Conservation (phyloP, 2,797 vertebrate genomes). For the Neoniphon sammara region DNA sequence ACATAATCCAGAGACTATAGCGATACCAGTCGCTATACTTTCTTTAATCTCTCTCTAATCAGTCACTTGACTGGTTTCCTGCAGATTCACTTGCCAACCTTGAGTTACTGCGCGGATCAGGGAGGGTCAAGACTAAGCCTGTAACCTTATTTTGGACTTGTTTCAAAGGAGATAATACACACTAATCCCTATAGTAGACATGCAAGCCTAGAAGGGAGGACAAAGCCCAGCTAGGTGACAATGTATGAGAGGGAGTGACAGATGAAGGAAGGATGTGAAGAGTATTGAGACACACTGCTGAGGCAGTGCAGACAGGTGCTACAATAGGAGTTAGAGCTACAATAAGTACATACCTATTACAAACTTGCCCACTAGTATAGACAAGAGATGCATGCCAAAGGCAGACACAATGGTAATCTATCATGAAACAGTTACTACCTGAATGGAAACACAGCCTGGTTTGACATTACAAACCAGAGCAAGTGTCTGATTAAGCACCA, state of each 20-base stretch:
- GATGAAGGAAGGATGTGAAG: constrained; percentile 18
- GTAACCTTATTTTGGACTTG: constrained; percentile 63
- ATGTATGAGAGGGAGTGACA: constrained; percentile 14
- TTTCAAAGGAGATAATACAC: constrained; percentile 65
- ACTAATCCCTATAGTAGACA: constrained; percentile 56
- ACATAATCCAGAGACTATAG: too few relatives aligned
- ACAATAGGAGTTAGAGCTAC: constrained; percentile 11
- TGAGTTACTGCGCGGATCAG: constrained; percentile 37
- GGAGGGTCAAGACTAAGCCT: constrained; percentile 54
- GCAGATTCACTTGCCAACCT: constrained; percentile 43
- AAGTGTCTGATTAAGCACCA: too few relatives aligned
- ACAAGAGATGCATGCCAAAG: neutral
- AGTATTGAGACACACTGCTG: constrained; percentile 6
- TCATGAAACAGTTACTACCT: neutral
- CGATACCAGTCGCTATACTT: too few relatives aligned
- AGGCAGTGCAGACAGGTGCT: constrained; percentile 18
- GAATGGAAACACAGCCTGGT: neutral
- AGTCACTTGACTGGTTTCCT: neutral
- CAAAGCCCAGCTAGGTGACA: constrained; percentile 6
- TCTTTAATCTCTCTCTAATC: constrained; percentile 3
- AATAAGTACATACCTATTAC: neutral
- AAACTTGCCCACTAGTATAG: neutral
- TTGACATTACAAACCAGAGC: neutral
- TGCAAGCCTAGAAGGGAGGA: constrained; percentile 2
- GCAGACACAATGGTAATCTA: neutral